Percentiles rank a stretch among this genome's conserved stretches.
Evolutionary conservation across 2,113 vertebrate species (phyloP).

Genomic region (Egretta garzetta): DNA sequence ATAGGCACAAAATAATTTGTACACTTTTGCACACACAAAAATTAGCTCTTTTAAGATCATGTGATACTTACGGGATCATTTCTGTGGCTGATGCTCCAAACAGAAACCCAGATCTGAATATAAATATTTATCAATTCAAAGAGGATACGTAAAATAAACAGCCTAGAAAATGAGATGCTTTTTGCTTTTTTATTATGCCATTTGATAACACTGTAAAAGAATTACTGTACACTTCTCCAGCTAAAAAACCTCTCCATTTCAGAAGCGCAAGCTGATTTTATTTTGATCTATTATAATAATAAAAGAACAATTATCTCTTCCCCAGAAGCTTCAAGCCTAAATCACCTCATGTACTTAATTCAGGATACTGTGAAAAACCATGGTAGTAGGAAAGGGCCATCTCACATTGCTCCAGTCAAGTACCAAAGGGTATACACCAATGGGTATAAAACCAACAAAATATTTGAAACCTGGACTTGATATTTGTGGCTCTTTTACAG

Average conservation of each 20-base stretch:
- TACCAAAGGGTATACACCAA: not conserved
- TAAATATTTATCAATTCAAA: constrained; percentile 51
- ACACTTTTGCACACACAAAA: not conserved
- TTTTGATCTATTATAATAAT: constrained; percentile 38
- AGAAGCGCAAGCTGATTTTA: constrained; percentile 32
- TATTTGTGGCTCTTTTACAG: not conserved
- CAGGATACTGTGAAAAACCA: not conserved
- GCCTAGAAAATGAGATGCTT: constrained; percentile 39
- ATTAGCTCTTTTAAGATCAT: not conserved
- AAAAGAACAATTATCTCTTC: constrained; percentile 32
- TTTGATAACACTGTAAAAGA: constrained; percentile 56
- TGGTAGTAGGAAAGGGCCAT: not conserved
- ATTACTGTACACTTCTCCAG: constrained; percentile 9
- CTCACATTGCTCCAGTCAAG: not conserved
- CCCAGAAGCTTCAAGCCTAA: not conserved
- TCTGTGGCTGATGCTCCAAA: constrained; percentile 24
- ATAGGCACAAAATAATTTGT: not conserved
- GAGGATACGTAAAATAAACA: constrained; percentile 51
- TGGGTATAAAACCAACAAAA: not conserved
- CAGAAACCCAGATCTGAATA: not conserved
- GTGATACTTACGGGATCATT: not conserved
- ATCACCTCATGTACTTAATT: not conserved
- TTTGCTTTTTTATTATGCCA: constrained; percentile 54
- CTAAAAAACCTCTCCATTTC: constrained; percentile 18
- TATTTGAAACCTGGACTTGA: not conserved